Percentiles rank a stretch among this genome's conserved stretches.
Evolutionary conservation across 2,797 vertebrate species (phyloP).

Genomic region (Mycteria americana): DNA sequence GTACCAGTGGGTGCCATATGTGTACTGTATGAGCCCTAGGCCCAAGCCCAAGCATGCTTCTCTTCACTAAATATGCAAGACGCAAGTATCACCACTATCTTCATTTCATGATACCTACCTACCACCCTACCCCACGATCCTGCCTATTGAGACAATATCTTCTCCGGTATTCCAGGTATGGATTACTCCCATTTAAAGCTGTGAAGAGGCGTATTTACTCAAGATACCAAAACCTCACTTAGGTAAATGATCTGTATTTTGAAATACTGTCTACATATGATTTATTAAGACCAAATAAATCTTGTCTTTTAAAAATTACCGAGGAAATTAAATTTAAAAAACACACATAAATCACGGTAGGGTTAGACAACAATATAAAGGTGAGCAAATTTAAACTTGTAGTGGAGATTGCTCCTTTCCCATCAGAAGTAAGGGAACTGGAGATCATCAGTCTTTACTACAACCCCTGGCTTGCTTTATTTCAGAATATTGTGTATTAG

Average conservation of each 20-base stretch:
- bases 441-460: not conserved
- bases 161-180: not conserved
- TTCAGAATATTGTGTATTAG: not conserved
- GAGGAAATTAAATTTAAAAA: not conserved
- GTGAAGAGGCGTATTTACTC: not conserved
- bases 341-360: not conserved
- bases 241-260: not conserved
- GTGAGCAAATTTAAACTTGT: not conserved
- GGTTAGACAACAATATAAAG: not conserved
- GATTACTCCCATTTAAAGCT: not conserved
- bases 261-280: not conserved
- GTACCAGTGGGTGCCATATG: fast-evolving
- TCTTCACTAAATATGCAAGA: not conserved
- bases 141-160: not conserved
- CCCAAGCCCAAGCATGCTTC: not conserved
- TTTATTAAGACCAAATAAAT: not conserved
- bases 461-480: not conserved
- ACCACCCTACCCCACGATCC: not conserved
- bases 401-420: not conserved
- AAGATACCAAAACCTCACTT: not conserved
- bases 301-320: not conserved
- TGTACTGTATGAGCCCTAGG: not conserved
- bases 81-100: not conserved
- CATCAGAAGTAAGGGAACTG: not conserved
- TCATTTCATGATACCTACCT: not conserved